Conservation (phyloP, 2,888 invertebrate species). For the Megalurothrips usitatus region DNA sequence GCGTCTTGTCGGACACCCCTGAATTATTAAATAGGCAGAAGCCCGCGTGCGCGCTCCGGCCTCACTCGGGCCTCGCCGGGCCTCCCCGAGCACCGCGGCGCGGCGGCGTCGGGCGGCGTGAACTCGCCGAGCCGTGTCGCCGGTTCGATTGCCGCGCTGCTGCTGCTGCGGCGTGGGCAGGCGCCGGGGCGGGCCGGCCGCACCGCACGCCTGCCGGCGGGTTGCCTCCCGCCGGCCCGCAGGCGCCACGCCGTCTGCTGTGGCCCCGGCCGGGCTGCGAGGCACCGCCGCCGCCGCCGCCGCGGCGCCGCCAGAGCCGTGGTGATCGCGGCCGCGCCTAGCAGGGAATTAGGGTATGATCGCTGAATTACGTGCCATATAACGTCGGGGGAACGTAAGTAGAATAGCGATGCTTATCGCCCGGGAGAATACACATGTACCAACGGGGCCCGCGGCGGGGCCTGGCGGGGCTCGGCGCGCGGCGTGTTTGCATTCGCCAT, state of each 20-base stretch:
- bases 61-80: too few relatives aligned
- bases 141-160: neutral
- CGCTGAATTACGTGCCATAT: conserved; percentile 17
- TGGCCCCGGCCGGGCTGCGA: neutral
- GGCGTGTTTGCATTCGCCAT: neutral
- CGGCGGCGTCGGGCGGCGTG: neutral
- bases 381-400: neutral
- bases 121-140: neutral
- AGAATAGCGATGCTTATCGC: conserved; percentile 18
- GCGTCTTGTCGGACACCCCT: conserved; percentile 25
- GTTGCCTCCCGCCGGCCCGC: neutral
- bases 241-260: neutral
- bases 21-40: conserved; percentile 27
- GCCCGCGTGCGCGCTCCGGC: neutral
- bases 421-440: neutral
- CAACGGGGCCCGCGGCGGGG: neutral
- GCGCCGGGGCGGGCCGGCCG: neutral
- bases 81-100: neutral
- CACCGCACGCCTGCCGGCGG: neutral
- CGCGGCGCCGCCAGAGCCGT: too few relatives aligned
- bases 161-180: neutral
- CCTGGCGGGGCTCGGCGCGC: neutral
- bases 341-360: conserved; percentile 17
- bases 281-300: neutral
- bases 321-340: neutral